Evolutionary conservation across 2,113 vertebrate species (phyloP).

Genomic region (Tetrao urogallus): DNA sequence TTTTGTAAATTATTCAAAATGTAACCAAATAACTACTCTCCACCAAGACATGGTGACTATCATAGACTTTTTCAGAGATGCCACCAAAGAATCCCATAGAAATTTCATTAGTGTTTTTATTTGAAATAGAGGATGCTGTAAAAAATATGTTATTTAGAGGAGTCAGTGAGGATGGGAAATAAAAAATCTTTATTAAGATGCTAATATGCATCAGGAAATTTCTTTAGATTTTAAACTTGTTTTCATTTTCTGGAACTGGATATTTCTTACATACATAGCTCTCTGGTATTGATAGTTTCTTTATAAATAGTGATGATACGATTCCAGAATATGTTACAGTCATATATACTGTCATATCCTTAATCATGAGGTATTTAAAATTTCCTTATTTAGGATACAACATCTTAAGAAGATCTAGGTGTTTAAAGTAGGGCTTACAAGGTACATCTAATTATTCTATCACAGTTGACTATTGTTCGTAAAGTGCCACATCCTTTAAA

Average conservation of each 20-base stretch:
- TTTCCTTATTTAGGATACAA: neutral
- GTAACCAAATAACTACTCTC: neutral
- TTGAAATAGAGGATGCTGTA: neutral
- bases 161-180: neutral
- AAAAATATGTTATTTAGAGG: neutral
- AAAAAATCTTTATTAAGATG: neutral
- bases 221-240: neutral
- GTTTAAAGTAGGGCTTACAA: neutral
- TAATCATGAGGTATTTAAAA: neutral
- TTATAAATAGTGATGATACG: neutral
- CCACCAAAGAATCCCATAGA: neutral
- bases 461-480: neutral
- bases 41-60: neutral
- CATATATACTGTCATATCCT: neutral
- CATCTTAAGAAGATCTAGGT: neutral
- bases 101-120: neutral
- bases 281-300: neutral
- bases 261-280: neutral
- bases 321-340: neutral
- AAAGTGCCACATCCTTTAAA: neutral
- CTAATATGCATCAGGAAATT: neutral
- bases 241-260: neutral
- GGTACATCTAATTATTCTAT: neutral
- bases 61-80: neutral
- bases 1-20: neutral